Evolutionary conservation across 2,888 invertebrate genomes (phyloP).

Genomic region (Sphaeridia pumilis): DNA sequence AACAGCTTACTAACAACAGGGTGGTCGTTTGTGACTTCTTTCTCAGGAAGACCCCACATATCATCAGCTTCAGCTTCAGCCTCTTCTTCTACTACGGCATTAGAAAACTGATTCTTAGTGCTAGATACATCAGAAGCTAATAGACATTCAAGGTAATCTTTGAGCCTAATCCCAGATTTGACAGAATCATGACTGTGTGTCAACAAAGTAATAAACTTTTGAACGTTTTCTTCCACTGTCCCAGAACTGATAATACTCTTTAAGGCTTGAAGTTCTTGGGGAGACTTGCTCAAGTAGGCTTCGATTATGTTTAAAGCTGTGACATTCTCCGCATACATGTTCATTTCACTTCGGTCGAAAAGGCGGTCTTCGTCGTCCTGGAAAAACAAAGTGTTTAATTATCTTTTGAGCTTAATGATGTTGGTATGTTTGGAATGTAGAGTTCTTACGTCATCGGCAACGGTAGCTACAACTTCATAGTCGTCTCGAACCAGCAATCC

Average conservation of each 20-base stretch:
- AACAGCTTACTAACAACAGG: too few species aligned
- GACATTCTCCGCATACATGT: constrained; percentile 49
- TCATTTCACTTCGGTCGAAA: constrained; percentile 54
- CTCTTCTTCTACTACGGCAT: too few species aligned
- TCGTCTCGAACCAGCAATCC: constrained; percentile 29
- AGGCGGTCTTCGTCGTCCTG: constrained; percentile 45
- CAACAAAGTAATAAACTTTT: too few species aligned
- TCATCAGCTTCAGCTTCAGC: too few species aligned
- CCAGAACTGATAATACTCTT: not conserved
- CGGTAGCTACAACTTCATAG: constrained; percentile 22
- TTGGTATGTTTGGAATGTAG: constrained; percentile 4
- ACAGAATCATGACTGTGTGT: too few species aligned
- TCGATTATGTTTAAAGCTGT: constrained; percentile 24
- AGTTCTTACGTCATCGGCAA: constrained; percentile 27
- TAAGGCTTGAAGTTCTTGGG: not conserved
- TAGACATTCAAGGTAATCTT: too few species aligned
- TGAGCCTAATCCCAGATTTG: too few species aligned
- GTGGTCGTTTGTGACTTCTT: too few species aligned
- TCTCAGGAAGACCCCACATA: too few species aligned
- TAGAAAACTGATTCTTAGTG: too few species aligned
- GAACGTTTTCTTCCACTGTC: too few species aligned
- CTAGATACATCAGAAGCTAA: too few species aligned
- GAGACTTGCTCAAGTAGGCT: constrained; percentile 9
- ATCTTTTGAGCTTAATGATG: constrained; percentile 4
- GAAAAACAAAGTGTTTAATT: not conserved